phyloP scores from a whole-genome alignment of 1,140 invertebrate species.

The Hirudo medicinalis region DNA sequence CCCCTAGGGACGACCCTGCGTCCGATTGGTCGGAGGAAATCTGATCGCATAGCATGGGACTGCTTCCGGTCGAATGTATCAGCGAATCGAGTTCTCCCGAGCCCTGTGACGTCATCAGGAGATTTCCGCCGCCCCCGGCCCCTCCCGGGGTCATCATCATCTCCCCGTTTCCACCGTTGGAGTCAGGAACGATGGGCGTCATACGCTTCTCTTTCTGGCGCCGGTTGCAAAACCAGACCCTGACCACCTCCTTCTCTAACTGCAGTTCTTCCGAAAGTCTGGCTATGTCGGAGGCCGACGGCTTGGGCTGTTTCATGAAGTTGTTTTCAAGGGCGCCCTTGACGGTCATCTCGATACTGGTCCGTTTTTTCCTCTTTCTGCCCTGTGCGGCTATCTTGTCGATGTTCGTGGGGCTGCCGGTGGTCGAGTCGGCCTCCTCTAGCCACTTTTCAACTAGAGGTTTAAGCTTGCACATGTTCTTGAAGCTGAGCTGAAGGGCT shows the following conservation, averaged over 20 bases:
- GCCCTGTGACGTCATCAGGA: neutral
- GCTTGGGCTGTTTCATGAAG: slow-evolving; percentile 97
- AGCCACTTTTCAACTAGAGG: slow-evolving; percentile 96
- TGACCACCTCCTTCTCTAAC: slow-evolving; percentile 87
- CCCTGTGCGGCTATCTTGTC: slow-evolving; percentile 96
- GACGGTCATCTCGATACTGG: slow-evolving; percentile 94
- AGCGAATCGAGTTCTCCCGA: neutral
- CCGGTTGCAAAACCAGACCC: slow-evolving; percentile 89
- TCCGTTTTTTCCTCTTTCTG: slow-evolving; percentile 93
- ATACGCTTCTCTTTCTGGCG: slow-evolving; percentile 91
- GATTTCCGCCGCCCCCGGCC: neutral
- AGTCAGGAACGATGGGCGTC: slow-evolving; percentile 11
- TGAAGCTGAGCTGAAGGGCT: slow-evolving; percentile 94
- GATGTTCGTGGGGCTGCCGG: slow-evolving; percentile 88
- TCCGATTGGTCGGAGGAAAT: slow-evolving; percentile 8
- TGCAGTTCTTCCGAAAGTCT: slow-evolving; percentile 81
- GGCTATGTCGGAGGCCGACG: slow-evolving; percentile 92
- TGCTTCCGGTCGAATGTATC: slow-evolving; percentile 8
- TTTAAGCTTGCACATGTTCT: slow-evolving; percentile 99
- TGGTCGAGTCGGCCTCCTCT: slow-evolving; percentile 93
- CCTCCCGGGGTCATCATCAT: slow-evolving; percentile 10
- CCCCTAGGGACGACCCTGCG: neutral
- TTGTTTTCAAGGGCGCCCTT: slow-evolving; percentile 94
- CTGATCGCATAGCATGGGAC: slow-evolving; percentile 3
- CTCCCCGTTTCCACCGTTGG: neutral